Conservation (phyloP, 2,888 invertebrate genomes). For the Sceliomorpha sp. region DNA sequence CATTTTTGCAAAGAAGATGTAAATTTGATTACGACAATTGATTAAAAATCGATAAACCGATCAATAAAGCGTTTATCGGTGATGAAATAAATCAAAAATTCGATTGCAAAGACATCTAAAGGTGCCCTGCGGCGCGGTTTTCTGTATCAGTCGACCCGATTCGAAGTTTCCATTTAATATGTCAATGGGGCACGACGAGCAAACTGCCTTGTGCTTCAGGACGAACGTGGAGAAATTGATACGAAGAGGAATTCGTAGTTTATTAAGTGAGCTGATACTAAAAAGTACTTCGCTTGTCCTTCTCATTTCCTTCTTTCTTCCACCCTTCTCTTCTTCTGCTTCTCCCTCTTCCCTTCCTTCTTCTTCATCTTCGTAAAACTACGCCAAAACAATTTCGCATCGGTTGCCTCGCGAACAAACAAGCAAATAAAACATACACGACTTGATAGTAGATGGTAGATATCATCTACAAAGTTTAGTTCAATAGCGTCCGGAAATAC, state of each 20-base stretch:
- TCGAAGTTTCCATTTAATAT: background rate
- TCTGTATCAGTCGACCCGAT: background rate
- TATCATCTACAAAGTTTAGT: slow-evolving; percentile 47
- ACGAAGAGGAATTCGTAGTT: slow-evolving; percentile 15
- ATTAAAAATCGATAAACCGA: too few species aligned
- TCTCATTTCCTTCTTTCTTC: background rate
- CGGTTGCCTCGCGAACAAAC: slow-evolving; percentile 43
- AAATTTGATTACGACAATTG: too few species aligned
- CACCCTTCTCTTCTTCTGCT: slow-evolving; percentile 3
- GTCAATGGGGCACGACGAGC: background rate
- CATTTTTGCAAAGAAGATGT: too few species aligned
- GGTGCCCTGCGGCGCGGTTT: too few species aligned
- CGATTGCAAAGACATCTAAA: background rate
- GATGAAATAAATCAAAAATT: background rate
- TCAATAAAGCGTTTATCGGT: background rate
- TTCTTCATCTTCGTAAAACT: slow-evolving; percentile 15
- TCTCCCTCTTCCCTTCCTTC: background rate
- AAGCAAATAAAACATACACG: slow-evolving; percentile 55
- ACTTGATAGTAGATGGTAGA: slow-evolving; percentile 42
- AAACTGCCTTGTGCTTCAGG: background rate
- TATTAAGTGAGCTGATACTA: slow-evolving; percentile 26
- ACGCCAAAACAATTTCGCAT: slow-evolving; percentile 51
- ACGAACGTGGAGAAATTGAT: background rate
- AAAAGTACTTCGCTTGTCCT: slow-evolving; percentile 18
- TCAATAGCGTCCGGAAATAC: slow-evolving; percentile 6